Percentiles rank a stretch among this genome's conserved stretches.
Evolutionary conservation across 2,797 vertebrate genomes (phyloP).

Genomic region (Hydrocynus forskahlii): DNA sequence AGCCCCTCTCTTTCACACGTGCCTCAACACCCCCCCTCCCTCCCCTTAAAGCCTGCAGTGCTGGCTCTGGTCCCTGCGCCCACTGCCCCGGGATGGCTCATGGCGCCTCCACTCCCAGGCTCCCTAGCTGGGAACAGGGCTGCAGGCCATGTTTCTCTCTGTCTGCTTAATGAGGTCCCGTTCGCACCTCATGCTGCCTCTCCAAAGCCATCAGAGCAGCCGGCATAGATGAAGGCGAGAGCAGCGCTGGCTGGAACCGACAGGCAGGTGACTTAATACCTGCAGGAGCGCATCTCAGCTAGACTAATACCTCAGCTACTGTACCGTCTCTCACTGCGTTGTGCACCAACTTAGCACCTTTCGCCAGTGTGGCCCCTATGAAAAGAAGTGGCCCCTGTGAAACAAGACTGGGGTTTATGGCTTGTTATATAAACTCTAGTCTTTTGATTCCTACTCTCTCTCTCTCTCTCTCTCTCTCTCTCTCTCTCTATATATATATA

Average conservation of each 20-base stretch:
- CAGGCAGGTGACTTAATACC: slow-evolving; percentile 31
- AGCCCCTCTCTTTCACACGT: slow-evolving; percentile 6
- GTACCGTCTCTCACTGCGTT: not conserved
- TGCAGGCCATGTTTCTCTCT: slow-evolving; percentile 56
- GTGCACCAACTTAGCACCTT: slow-evolving; percentile 10
- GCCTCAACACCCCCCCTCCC: not conserved
- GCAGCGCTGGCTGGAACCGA: slow-evolving; percentile 29
- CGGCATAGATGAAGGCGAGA: slow-evolving; percentile 36
- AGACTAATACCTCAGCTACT: too few relatives aligned
- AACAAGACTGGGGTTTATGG: too few relatives aligned
- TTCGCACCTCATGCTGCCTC: slow-evolving; percentile 46
- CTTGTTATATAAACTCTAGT: too few relatives aligned
- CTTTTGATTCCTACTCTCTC: too few relatives aligned
- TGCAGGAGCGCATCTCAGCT: slow-evolving; percentile 20
- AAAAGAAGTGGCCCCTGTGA: too few relatives aligned
- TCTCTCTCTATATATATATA: too few relatives aligned
- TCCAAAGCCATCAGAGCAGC: slow-evolving; percentile 44
- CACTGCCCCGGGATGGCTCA: slow-evolving; percentile 72
- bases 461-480: too few relatives aligned
- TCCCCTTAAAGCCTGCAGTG: slow-evolving; percentile 16
- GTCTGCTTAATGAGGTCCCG: slow-evolving; percentile 60
- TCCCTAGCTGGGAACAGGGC: slow-evolving; percentile 62
- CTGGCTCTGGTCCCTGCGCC: slow-evolving; percentile 2
- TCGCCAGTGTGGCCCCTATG: not conserved
- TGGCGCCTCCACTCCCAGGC: slow-evolving; percentile 71